Evolutionary conservation across 2,113 vertebrate genomes (phyloP).

Genomic region (Marcusenius ussheri): DNA sequence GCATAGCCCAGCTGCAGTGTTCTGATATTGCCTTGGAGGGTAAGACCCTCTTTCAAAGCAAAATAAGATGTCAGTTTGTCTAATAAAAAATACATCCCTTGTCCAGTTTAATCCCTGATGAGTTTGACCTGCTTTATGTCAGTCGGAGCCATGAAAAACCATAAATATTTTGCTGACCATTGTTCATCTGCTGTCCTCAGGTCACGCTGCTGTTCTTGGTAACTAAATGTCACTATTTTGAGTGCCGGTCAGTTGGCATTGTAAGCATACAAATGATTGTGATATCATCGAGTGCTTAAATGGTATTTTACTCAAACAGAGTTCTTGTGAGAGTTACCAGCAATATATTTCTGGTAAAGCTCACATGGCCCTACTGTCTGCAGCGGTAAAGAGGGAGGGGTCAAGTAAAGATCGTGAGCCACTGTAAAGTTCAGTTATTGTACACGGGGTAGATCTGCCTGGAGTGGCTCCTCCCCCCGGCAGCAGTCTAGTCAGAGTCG

Average conservation of each 20-base stretch:
- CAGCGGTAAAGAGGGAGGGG: not conserved
- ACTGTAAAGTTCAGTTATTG: conserved; percentile 45
- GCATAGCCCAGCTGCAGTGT: too few species aligned
- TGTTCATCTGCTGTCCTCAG: not conserved
- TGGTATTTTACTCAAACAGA: not conserved
- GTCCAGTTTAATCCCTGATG: not conserved
- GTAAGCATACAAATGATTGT: not conserved
- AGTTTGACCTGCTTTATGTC: not conserved
- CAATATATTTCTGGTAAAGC: not conserved
- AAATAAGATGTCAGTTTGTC: not conserved
- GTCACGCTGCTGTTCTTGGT: not conserved
- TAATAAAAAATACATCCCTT: not conserved
- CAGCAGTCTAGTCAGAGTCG: conserved; percentile 39
- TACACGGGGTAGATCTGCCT: conserved; percentile 51
- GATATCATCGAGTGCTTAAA: not conserved
- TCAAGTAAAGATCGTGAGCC: conserved; percentile 15
- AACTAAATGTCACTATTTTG: not conserved
- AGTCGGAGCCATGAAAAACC: not conserved
- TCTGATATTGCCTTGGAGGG: not conserved
- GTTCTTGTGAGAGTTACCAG: not conserved
- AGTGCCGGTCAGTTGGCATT: not conserved
- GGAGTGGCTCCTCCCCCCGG: conserved; percentile 50
- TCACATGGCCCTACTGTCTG: not conserved
- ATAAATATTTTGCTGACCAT: not conserved
- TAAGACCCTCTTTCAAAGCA: too few species aligned